Evolutionary conservation across 2,888 invertebrate genomes (phyloP).

Genomic region (Caenorhabditis drosophilae): DNA sequence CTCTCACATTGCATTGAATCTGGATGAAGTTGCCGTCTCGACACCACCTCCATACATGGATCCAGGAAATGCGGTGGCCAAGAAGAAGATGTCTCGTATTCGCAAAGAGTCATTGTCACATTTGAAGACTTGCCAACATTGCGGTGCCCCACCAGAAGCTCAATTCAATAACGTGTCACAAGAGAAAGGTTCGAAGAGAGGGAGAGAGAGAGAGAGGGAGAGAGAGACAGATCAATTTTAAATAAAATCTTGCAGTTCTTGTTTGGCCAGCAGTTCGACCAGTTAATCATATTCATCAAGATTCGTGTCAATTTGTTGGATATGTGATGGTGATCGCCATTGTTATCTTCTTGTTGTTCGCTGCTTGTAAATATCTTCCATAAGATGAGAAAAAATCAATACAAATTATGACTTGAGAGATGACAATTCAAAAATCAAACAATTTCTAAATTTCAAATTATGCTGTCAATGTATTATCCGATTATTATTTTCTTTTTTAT

Average conservation of each 20-base stretch:
- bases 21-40: constrained; percentile 28
- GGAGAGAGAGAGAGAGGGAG: no score
- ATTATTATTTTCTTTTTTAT: background rate
- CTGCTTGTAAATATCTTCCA: constrained; percentile 52
- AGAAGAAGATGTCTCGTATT: constrained; percentile 44
- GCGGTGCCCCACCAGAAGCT: constrained; percentile 33
- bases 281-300: constrained; percentile 48
- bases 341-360: constrained; percentile 53
- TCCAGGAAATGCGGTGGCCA: constrained; percentile 39
- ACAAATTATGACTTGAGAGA: background rate
- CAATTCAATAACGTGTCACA: constrained; percentile 27
- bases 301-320: constrained; percentile 50
- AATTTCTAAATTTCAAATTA: no score
- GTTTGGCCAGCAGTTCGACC: constrained; percentile 56
- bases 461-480: no score
- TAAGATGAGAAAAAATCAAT: constrained; percentile 8
- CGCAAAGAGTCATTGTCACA: constrained; percentile 27
- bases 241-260: constrained; percentile 35
- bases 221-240: no score
- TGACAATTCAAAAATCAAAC: no score
- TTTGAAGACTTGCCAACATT: constrained; percentile 30
- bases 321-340: constrained; percentile 52
- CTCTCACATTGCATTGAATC: background rate
- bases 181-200: constrained; percentile 41
- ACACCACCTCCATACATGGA: constrained; percentile 53